These are phyloP conservation scores for Heterotis niloticus DNA, from an alignment of 2,113 vertebrate genomes.

Conservation along the genomic window DNA sequence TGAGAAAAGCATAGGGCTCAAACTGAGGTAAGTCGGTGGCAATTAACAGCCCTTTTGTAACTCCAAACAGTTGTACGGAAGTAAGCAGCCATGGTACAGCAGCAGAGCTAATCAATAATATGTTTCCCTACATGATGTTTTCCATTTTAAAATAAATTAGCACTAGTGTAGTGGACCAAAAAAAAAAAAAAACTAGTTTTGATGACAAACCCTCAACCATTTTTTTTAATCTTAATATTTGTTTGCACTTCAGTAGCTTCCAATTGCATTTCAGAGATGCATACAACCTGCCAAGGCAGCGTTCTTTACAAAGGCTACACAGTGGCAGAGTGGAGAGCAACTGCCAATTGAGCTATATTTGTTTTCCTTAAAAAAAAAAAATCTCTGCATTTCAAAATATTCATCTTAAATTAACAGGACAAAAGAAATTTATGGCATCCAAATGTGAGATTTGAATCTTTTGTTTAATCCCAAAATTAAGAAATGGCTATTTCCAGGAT, in stretches of 20 bases:
- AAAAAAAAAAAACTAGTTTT: too few relatives aligned
- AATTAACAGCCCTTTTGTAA: neutral
- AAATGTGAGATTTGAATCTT: neutral
- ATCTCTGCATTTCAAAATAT: neutral
- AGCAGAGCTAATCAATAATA: constrained; percentile 4
- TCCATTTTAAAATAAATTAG: neutral
- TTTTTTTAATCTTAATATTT: neutral
- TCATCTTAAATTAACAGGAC: neutral
- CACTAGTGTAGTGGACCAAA: neutral
- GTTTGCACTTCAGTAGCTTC: neutral
- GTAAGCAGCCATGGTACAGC: neutral
- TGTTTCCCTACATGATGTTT: neutral
- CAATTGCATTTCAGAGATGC: neutral
- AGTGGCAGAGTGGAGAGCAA: too few relatives aligned
- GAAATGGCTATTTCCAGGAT: neutral
- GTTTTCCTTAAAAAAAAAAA: neutral
- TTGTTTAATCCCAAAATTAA: neutral
- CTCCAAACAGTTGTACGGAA: neutral
- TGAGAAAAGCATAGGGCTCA: neutral
- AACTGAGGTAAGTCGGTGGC: neutral
- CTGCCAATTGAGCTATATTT: neutral
- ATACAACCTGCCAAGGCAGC: too few relatives aligned
- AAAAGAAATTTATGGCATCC: too few relatives aligned
- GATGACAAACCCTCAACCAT: too few relatives aligned
- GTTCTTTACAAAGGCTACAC: too few relatives aligned